Conservation (phyloP, 2,888 invertebrate genomes). For the Agrochola litura region DNA sequence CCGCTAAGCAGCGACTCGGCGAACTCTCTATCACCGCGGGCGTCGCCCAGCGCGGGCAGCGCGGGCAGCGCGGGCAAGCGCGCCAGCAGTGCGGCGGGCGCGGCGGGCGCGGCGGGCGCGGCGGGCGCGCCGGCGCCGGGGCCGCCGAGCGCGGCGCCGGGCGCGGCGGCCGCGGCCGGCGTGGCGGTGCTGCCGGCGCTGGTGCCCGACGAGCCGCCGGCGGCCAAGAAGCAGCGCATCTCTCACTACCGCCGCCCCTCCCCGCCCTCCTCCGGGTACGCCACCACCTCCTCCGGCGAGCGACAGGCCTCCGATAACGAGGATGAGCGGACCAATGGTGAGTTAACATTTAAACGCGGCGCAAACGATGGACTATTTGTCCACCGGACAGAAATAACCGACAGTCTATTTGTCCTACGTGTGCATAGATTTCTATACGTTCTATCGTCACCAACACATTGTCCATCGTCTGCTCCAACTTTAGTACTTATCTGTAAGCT, state of each 20-base stretch:
- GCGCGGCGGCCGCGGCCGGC: conserved; percentile 29
- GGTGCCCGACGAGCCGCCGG: conserved; percentile 91
- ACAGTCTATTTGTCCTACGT: too few species aligned
- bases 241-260: conserved; percentile 92
- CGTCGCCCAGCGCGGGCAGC: conserved; percentile 90
- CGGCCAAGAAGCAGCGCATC: conserved; percentile 95
- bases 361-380: too few species aligned
- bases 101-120: conserved; percentile 22
- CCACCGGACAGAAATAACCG: too few species aligned
- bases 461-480: too few species aligned
- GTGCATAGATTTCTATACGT: too few species aligned
- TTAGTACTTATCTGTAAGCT: too few species aligned
- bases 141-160: conserved; percentile 71
- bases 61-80: conserved; percentile 80
- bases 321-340: conserved; percentile 84
- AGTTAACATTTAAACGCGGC: conserved; percentile 8
- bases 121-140: conserved; percentile 64
- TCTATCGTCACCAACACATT: too few species aligned
- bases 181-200: conserved; percentile 90
- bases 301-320: conserved; percentile 89
- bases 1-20: conserved; percentile 97
- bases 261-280: conserved; percentile 86
- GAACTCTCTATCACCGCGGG: conserved; percentile 95
- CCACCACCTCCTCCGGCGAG: conserved; percentile 88
- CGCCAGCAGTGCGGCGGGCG: conserved; percentile 8